phyloP scores from a whole-genome alignment of 2,113 vertebrate species.

The Epinephelus lanceolatus region DNA sequence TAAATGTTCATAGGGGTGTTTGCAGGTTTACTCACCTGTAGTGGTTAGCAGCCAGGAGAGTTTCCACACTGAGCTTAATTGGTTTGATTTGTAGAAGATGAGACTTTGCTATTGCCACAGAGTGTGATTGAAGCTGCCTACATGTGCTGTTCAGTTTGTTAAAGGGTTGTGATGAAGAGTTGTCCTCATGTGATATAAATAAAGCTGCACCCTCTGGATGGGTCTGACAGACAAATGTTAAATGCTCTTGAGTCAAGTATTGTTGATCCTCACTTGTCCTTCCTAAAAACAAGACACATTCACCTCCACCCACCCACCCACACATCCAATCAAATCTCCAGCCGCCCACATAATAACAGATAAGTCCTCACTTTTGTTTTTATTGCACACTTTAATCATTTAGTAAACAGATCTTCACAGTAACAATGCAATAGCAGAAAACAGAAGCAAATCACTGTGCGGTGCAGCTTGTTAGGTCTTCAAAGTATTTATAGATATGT shows the following conservation, averaged over 20 bases:
- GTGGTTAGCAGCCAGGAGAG: neutral
- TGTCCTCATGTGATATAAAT: neutral
- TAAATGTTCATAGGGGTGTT: neutral
- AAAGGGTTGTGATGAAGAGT: neutral
- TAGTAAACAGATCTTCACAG: conserved; percentile 92
- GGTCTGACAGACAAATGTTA: neutral
- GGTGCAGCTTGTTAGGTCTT: conserved; percentile 76
- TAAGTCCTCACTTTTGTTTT: conserved; percentile 83
- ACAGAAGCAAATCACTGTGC: conserved; percentile 82
- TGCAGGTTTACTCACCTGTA: neutral
- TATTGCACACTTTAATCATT: conserved; percentile 93
- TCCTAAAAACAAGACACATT: neutral
- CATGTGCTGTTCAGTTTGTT: neutral
- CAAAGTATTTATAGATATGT: conserved; percentile 84
- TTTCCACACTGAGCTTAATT: neutral
- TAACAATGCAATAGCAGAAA: conserved; percentile 87
- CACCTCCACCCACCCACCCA: neutral
- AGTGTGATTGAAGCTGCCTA: neutral
- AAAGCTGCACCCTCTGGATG: neutral
- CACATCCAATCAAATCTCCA: neutral
- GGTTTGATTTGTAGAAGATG: neutral
- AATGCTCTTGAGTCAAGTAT: neutral
- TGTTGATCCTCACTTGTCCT: neutral
- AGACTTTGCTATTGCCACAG: neutral
- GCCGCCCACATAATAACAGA: conserved; percentile 9